Evolutionary conservation across 1,140 invertebrate species (phyloP).

Genomic region (Sitodiplosis mosellana): DNA sequence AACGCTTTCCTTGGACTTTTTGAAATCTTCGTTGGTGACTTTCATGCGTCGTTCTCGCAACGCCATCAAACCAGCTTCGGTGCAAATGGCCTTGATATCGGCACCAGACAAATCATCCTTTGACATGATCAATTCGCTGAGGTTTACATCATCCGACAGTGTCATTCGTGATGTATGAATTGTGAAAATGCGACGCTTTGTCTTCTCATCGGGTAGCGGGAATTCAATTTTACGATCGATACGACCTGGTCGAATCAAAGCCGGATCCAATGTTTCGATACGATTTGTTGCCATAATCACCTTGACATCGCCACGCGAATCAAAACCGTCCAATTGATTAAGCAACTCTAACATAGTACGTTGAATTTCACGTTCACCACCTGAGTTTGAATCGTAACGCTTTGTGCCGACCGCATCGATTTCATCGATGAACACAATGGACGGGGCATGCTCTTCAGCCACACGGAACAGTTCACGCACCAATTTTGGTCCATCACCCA

Average conservation of each 20-base stretch:
- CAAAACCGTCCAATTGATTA: slow-evolving; percentile 98
- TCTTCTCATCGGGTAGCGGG: slow-evolving; percentile 97
- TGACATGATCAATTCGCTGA: slow-evolving; percentile 96
- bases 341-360: slow-evolving; percentile 98
- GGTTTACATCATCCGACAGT: slow-evolving; percentile 88
- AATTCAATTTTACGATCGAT: slow-evolving; percentile 99
- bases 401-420: slow-evolving; percentile 99
- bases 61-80: slow-evolving; percentile 96
- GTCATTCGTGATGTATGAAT: slow-evolving; percentile 99
- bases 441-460: slow-evolving; percentile 97
- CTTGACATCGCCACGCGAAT: slow-evolving; percentile 90
- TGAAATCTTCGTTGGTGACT: slow-evolving; percentile 98
- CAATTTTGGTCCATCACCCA: slow-evolving; percentile 97
- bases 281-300: slow-evolving; percentile 99
- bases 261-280: slow-evolving; percentile 98
- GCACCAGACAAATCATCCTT: slow-evolving; percentile 99
- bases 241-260: slow-evolving; percentile 92
- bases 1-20: slow-evolving; percentile 98
- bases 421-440: slow-evolving; percentile 99
- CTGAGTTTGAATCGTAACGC: slow-evolving; percentile 98
- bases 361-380: slow-evolving; percentile 98
- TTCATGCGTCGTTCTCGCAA: slow-evolving; percentile 96
- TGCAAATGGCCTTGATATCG: slow-evolving; percentile 96
- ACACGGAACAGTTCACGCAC: slow-evolving; percentile 95
- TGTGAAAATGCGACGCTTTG: slow-evolving; percentile 92